Evolutionary conservation across 1,140 invertebrate genomes (phyloP), one percentile per base, ranked within the genome.

Genomic region (Euglossa dilemma): DNA sequence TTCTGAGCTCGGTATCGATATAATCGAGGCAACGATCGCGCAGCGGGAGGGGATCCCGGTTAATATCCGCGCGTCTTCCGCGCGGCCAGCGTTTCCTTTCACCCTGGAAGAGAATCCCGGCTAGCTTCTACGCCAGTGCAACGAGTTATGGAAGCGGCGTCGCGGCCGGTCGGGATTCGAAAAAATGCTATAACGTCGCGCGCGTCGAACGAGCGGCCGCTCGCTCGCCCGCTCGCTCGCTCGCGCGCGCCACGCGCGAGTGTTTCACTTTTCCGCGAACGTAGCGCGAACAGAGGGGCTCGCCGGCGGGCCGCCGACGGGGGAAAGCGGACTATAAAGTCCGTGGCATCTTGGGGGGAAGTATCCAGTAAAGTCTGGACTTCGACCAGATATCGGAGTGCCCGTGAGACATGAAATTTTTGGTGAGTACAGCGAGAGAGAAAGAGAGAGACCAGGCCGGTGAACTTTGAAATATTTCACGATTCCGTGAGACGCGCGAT

Each of bases 361-460:
- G 80, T 89, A 93, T 91, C 91, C 92, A 93, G 93, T 93, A 84
- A 91, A 91, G 92, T 91, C 91, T 93, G 91, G 92, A 91, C 90
- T 90, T 91, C 89, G 89, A 90, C 84, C 87, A 87, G 86, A 88
- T 86, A 85, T 87, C 85, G 83, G 87, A 86, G 84, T 83, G 83
- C 72, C 87, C 77, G 79, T 63, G 79, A 91, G 75, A 81, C 83
- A 93, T 93, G 93, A 92, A 83, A 89, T 88, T 93, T 90, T 91
- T 91, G 92, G 93, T 93, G 87, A 93, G 93, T 92, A 57, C 52
- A 18, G n/a, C n/a, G n/a, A n/a, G n/a, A n/a, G n/a, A n/a, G n/a
- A n/a, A n/a, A n/a, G n/a, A n/a, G 28, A 47, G 57, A 23, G 36
- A 20, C 6, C 11, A 67, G 36, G 4, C 0, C 11, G 5, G 7